Evolutionary conservation across 2,888 invertebrate genomes (phyloP).

Genomic region (Sympetrum striolatum): DNA sequence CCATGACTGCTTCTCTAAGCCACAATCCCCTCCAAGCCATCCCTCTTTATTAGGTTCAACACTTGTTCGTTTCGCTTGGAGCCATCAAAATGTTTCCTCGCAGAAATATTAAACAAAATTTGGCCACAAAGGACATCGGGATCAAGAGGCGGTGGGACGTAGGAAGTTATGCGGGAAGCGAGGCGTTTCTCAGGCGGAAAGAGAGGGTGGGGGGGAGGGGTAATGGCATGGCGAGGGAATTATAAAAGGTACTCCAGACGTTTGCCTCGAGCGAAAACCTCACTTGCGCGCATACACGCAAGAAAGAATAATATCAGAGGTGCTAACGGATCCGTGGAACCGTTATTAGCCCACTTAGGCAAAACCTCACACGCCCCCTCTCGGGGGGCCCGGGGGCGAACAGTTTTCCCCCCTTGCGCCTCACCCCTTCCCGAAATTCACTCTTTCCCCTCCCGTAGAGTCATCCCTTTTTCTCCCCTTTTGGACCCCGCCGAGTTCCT

Average conservation of each 20-base stretch:
- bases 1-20: no score
- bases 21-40: no score
- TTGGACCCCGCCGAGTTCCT: background rate
- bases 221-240: slow-evolving; percentile 30
- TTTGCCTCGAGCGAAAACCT: background rate
- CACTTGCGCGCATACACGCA: background rate
- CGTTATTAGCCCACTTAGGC: slow-evolving; percentile 34
- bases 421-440: background rate
- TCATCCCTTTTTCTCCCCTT: background rate
- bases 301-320: slow-evolving; percentile 28
- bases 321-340: slow-evolving; percentile 36
- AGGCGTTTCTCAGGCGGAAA: background rate
- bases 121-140: background rate
- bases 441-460: background rate
- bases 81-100: no score
- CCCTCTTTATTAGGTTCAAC: no score
- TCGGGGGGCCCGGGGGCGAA: background rate
- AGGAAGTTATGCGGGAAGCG: no score
- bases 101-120: no score
- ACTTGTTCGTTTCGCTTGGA: no score
- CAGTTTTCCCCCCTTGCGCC: background rate
- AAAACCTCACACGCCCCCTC: slow-evolving; percentile 30
- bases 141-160: background rate
- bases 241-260: slow-evolving; percentile 12
- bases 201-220: background rate